Conservation (phyloP, 2,113 vertebrate species). For the Prionailurus viverrinus region DNA sequence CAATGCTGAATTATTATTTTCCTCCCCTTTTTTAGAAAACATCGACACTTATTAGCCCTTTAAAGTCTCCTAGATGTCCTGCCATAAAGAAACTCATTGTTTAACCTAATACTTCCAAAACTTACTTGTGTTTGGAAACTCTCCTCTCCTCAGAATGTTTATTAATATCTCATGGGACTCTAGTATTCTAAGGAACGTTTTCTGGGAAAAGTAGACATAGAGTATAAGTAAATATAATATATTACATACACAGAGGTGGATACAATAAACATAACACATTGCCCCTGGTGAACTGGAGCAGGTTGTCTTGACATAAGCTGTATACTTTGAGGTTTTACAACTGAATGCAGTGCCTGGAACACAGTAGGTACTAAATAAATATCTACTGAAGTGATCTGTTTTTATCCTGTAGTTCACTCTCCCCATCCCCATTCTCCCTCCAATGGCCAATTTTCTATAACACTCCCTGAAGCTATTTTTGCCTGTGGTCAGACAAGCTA, state of each 20-base stretch:
- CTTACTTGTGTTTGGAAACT: slow-evolving; percentile 6
- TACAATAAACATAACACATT: slow-evolving; percentile 16
- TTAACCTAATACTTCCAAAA: slow-evolving; percentile 3
- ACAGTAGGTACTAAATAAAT: background rate
- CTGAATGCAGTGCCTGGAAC: background rate
- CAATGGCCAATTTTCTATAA: background rate
- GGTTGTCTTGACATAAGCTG: background rate
- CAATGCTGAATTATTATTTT: slow-evolving; percentile 50
- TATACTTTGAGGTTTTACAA: background rate
- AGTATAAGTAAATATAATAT: slow-evolving; percentile 45
- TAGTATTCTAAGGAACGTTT: slow-evolving; percentile 35
- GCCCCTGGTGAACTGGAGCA: background rate
- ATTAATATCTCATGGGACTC: background rate
- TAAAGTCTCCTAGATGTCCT: slow-evolving; percentile 26
- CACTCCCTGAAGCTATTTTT: background rate
- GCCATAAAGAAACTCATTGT: slow-evolving; percentile 20
- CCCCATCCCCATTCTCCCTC: no score
- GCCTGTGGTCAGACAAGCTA: background rate
- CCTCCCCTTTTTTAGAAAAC: slow-evolving; percentile 34
- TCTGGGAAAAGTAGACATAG: slow-evolving; percentile 23
- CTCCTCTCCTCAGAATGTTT: background rate
- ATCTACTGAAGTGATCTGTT: background rate
- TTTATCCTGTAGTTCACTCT: background rate
- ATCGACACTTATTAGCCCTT: background rate
- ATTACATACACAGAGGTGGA: background rate